Evolutionary conservation across 2,797 vertebrate species (phyloP).

Genomic region (Yasuhikotakia modesta): DNA sequence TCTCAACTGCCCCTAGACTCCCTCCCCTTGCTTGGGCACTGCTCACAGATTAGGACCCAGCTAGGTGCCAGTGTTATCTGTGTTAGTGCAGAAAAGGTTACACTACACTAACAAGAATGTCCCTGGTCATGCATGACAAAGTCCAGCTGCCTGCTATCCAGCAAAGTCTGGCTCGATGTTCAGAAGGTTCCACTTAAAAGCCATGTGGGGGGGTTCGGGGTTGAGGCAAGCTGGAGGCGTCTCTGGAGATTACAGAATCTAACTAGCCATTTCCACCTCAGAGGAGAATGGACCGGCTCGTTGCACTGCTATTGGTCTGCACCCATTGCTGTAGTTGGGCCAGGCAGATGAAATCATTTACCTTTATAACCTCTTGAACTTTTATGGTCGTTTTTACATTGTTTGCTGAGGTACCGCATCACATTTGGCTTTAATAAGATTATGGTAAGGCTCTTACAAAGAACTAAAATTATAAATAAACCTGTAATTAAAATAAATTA

Average conservation of each 20-base stretch:
- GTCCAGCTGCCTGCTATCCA: slow-evolving; percentile 82
- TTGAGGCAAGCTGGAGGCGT: slow-evolving; percentile 56
- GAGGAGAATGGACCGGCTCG: slow-evolving; percentile 64
- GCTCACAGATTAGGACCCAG: slow-evolving; percentile 82
- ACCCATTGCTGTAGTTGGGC: slow-evolving; percentile 57
- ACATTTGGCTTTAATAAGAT: not conserved
- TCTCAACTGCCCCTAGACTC: slow-evolving; percentile 35
- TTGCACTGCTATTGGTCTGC: slow-evolving; percentile 54
- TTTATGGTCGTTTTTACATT: slow-evolving; percentile 45
- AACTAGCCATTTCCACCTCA: slow-evolving; percentile 71
- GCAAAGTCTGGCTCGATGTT: slow-evolving; percentile 58
- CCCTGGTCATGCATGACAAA: slow-evolving; percentile 86
- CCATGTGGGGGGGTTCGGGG: slow-evolving; percentile 38
- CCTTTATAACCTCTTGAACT: slow-evolving; percentile 75
- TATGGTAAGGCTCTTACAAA: too few species aligned
- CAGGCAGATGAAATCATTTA: slow-evolving; percentile 74
- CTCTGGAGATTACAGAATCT: slow-evolving; percentile 72
- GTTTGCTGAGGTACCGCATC: too few species aligned
- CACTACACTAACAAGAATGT: slow-evolving; percentile 91
- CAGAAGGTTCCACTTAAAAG: slow-evolving; percentile 77
- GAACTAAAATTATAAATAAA: too few species aligned
- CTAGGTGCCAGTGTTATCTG: slow-evolving; percentile 96
- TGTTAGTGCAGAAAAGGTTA: slow-evolving; percentile 88
- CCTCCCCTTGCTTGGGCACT: slow-evolving; percentile 81
- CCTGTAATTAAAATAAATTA: not conserved